A percentile compares a stretch with the other conserved stretches of the same genome.
phyloP scores from a whole-genome alignment of 2,113 vertebrate species.

The Ciconia stormi region DNA sequence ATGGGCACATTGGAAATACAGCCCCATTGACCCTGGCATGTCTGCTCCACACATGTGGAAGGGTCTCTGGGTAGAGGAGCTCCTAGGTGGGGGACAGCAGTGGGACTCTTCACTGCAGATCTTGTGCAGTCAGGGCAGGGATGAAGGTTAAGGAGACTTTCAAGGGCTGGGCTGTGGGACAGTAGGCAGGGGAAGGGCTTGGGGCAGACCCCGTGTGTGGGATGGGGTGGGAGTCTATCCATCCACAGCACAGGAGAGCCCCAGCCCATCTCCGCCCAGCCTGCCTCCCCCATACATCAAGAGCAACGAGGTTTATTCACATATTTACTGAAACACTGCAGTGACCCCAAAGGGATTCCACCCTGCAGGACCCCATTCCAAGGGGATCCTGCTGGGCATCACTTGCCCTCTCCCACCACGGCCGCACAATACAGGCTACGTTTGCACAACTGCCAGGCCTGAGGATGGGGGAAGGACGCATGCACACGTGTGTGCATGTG shows the following conservation, averaged over 20 bases:
- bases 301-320: background rate
- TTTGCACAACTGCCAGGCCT: accelerated
- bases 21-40: too few species aligned
- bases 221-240: background rate
- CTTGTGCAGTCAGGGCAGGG: background rate
- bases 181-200: background rate
- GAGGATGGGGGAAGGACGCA: background rate
- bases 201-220: background rate
- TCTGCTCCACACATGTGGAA: background rate
- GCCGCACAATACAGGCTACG: accelerated
- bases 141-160: background rate
- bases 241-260: background rate
- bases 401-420: background rate
- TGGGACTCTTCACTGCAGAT: background rate
- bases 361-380: too few species aligned
- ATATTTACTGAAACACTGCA: background rate
- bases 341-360: background rate
- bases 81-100: background rate
- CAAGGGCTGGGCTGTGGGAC: background rate
- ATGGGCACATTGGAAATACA: background rate
- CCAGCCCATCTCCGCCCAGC: background rate
- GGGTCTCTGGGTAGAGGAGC: background rate
- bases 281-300: background rate
- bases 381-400: accelerated
- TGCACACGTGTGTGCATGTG: accelerated